A percentile compares a stretch with the other conserved stretches of the same genome.
These are phyloP conservation scores for Falco cherrug DNA, from an alignment of 2,797 vertebrate species.

Conservation along the genomic window DNA sequence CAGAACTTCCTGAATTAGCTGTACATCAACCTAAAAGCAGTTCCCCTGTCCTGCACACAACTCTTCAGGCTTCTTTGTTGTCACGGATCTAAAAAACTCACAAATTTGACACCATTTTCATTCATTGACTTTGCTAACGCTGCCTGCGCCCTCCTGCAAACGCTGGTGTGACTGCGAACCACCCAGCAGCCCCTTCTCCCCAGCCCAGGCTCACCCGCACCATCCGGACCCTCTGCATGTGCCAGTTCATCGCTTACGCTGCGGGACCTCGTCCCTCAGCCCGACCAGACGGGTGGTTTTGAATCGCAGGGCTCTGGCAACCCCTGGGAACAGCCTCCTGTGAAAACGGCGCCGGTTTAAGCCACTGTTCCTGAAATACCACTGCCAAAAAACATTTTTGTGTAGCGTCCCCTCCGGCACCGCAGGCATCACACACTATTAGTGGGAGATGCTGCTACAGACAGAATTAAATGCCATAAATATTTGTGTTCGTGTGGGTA, in stretches of 20 bases:
- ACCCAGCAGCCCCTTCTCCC: neutral
- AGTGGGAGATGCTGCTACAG: fast-evolving
- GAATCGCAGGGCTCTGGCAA: neutral
- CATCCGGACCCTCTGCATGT: fast-evolving
- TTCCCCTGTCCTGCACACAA: neutral
- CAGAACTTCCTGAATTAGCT: neutral
- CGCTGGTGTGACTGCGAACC: neutral
- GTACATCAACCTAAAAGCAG: neutral
- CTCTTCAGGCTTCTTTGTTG: neutral
- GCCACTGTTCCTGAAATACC: neutral
- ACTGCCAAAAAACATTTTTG: neutral
- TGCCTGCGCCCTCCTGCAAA: fast-evolving
- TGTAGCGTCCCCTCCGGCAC: fast-evolving
- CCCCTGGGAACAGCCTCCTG: neutral
- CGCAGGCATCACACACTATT: fast-evolving
- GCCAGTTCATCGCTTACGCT: fast-evolving
- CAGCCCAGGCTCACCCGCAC: fast-evolving
- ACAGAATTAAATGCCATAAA: fast-evolving
- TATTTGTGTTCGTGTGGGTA: too few species aligned
- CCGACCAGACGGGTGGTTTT: neutral
- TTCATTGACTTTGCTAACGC: neutral
- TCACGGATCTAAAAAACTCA: neutral
- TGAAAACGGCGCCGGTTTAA: neutral
- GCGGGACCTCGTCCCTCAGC: neutral
- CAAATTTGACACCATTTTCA: neutral